Conservation (phyloP, 2,888 invertebrate genomes). For the Agrotis segetum region DNA sequence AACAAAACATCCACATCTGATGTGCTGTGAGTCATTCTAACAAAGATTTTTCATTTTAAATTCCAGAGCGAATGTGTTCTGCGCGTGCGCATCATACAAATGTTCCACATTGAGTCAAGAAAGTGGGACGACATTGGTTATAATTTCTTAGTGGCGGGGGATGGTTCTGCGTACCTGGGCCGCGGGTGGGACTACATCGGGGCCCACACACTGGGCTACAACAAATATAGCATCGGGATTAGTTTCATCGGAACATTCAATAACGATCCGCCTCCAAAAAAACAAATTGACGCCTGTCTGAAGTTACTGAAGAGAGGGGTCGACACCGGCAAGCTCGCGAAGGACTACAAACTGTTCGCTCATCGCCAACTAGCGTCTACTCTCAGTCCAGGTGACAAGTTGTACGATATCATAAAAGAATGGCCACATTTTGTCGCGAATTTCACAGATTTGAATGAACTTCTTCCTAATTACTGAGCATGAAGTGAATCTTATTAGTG, state of each 20-base stretch:
- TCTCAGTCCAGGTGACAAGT: slow-evolving; percentile 92
- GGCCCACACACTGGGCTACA: slow-evolving; percentile 93
- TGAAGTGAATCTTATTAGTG: slow-evolving; percentile 22
- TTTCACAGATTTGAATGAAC: slow-evolving; percentile 69
- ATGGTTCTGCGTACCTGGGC: slow-evolving; percentile 94
- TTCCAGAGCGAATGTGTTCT: slow-evolving; percentile 91
- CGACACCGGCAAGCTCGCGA: slow-evolving; percentile 90
- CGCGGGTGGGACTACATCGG: slow-evolving; percentile 94
- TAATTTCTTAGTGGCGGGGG: slow-evolving; percentile 95
- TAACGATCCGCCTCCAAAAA: slow-evolving; percentile 84
- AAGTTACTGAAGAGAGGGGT: slow-evolving; percentile 92
- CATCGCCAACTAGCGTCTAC: slow-evolving; percentile 93
- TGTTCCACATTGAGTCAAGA: slow-evolving; percentile 92
- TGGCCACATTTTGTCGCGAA: slow-evolving; percentile 93
- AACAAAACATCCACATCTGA: not conserved
- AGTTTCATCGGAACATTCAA: slow-evolving; percentile 94
- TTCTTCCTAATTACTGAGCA: slow-evolving; percentile 75
- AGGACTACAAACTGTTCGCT: slow-evolving; percentile 93
- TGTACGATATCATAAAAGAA: slow-evolving; percentile 92
- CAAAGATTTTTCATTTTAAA: slow-evolving; percentile 31
- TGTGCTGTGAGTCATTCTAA: not conserved
- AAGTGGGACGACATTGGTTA: slow-evolving; percentile 93
- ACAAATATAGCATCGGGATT: slow-evolving; percentile 92
- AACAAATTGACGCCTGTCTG: slow-evolving; percentile 91
- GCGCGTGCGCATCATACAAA: slow-evolving; percentile 92